Evolutionary conservation across 2,888 invertebrate genomes (phyloP).

Genomic region (Cephalotes varians): DNA sequence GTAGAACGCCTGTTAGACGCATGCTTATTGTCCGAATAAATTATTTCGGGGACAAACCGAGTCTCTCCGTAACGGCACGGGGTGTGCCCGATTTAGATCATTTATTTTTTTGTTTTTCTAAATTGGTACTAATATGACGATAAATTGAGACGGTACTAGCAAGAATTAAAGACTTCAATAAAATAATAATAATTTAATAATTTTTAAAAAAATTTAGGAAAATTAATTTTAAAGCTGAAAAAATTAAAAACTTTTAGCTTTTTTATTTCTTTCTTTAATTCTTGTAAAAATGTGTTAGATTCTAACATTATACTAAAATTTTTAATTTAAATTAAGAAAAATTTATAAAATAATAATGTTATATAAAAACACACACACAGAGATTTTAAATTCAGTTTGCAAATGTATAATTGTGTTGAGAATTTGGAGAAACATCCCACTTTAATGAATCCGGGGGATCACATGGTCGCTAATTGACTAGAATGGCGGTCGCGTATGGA

Average conservation of each 20-base stretch:
- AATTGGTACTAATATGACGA: background rate
- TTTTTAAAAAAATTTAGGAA: background rate
- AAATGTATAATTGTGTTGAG: background rate
- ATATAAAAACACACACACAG: background rate
- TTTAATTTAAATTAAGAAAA: background rate
- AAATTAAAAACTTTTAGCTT: background rate
- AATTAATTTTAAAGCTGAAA: background rate
- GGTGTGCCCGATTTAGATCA: background rate
- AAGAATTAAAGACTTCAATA: background rate
- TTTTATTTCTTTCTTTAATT: background rate
- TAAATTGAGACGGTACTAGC: background rate
- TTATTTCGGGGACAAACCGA: constrained; percentile 73
- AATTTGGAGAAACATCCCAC: background rate
- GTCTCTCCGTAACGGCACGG: constrained; percentile 7
- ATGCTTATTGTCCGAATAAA: constrained; percentile 82
- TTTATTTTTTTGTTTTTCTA: background rate
- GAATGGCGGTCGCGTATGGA: constrained; percentile 81
- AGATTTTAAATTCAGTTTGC: background rate
- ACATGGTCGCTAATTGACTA: constrained; percentile 82
- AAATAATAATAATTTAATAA: background rate
- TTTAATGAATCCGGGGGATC: constrained; percentile 46
- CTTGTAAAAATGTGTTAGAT: background rate
- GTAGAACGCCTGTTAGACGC: constrained; percentile 59
- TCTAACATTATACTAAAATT: background rate
- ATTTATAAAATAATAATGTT: background rate